A percentile compares a stretch with the other conserved stretches of the same genome.
Conservation (phyloP, 2,113 vertebrate species). For the Holacanthus passer region DNA sequence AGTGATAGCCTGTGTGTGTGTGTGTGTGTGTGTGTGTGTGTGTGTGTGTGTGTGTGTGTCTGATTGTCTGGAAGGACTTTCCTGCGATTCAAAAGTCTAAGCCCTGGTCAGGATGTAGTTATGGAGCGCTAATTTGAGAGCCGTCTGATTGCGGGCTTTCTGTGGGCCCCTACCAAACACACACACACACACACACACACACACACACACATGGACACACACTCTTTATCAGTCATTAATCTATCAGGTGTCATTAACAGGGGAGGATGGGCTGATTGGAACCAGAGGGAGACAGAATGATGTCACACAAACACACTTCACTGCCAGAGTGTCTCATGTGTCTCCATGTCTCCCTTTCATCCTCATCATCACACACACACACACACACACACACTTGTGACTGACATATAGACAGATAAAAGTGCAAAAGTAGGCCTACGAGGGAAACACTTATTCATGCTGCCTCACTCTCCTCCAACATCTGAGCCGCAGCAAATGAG, state of each 20-base stretch:
- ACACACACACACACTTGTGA: constrained; percentile 35
- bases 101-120: constrained; percentile 82
- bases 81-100: constrained; percentile 77
- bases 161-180: constrained; percentile 60
- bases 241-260: constrained; percentile 82
- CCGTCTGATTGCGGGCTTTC: constrained; percentile 80
- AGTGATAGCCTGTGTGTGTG: constrained; percentile 46
- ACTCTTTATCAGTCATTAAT: constrained; percentile 83
- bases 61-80: constrained; percentile 76
- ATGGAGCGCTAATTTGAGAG: constrained; percentile 81
- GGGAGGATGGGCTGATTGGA: constrained; percentile 81
- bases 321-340: constrained; percentile 68
- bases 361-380: constrained; percentile 51
- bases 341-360: constrained; percentile 70
- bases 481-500: constrained; percentile 44
- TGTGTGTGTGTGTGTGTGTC: constrained; percentile 29
- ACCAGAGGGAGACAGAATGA: constrained; percentile 83
- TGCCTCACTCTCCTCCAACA: constrained; percentile 33
- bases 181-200: constrained; percentile 36
- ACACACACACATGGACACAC: constrained; percentile 42
- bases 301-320: constrained; percentile 76
- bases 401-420: constrained; percentile 64
- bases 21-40: constrained; percentile 38
- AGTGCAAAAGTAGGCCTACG: constrained; percentile 21
- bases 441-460: constrained; percentile 41